phyloP scores from a whole-genome alignment of 2,113 vertebrate species.

The Philantomba maxwellii region DNA sequence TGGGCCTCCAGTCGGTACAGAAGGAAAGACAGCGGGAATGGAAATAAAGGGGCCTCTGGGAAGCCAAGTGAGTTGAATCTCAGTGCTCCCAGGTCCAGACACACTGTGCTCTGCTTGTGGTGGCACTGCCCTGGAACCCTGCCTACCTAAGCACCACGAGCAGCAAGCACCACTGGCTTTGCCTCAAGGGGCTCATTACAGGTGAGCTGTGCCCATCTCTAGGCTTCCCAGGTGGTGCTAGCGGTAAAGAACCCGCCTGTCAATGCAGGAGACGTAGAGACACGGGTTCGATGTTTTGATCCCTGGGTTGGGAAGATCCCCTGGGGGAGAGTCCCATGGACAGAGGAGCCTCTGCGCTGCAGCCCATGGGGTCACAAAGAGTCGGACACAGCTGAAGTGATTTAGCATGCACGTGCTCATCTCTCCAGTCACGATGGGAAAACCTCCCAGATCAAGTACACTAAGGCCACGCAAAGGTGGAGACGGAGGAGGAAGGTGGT shows the following conservation, averaged over 20 bases:
- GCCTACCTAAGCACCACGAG: neutral
- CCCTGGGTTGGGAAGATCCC: neutral
- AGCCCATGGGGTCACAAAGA: neutral
- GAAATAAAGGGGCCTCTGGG: neutral
- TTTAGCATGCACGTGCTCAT: neutral
- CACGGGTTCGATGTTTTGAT: neutral
- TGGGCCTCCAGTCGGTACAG: neutral
- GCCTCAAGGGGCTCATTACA: neutral
- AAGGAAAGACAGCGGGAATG: neutral
- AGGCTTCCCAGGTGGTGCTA: neutral
- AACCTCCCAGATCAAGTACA: neutral
- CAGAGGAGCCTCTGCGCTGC: neutral
- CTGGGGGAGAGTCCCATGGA: neutral
- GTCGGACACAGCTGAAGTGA: neutral
- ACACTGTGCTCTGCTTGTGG: neutral
- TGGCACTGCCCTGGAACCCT: neutral
- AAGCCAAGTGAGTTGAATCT: neutral
- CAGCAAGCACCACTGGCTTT: neutral
- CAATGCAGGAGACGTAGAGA: neutral
- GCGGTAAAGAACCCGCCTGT: neutral
- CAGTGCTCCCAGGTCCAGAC: neutral
- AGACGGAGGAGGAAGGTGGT: rapidly evolving
- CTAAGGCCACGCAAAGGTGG: rapidly evolving
- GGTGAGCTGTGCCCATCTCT: neutral
- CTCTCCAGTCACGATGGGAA: neutral